Base-by-base conservation (phyloP, 2,113 vertebrate genomes). In the Semnopithecus entellus region DNA sequence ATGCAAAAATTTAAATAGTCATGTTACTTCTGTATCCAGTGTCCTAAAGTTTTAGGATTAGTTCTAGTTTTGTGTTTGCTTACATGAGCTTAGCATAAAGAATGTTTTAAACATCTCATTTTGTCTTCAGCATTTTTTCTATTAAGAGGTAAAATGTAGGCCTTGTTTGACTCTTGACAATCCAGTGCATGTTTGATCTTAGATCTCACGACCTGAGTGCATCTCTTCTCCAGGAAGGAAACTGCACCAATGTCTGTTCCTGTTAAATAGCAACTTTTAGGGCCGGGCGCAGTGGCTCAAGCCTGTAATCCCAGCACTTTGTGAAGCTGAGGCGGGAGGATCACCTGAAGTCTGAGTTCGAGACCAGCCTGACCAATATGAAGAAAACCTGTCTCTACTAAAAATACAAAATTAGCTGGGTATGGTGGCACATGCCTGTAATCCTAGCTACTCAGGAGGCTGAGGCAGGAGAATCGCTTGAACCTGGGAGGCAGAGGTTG, bases 211-310 rank as follows among this genome's bases (percentile, higher is more conserved):
- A 98, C 91, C 32, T 95, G 91, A 98, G 94, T 86, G 8, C 98
- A 97, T 97, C 97, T 84, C 92, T 81, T 98, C 96, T 97, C 94
- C 96, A 89, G 57, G 98, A 98, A 94, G 91, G 94, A 97, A 98
- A 89, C 92, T 84, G 85, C 95, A 84, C 88, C 94, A 81, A 96
- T 97, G 94, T 97, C 95, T 95, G 97, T 97, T 98, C 95, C 97
- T 98, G 59, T 61, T 61, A 61, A 61, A 61, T 27, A 27, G 59
- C 23, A 61, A 61, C 22, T 61, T 61, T 61, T 61, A 61, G 23
- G 52, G 52, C 52, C 0, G 5, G 52, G 52, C 1, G 6, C 14
- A 0, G 52, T 55, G 52, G 17, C 52, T 55, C 17, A 55, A 0
- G 52, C 59, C 59, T 61, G 23, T 27, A 61, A 61, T 61, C 23